A percentile compares a stretch with the other conserved stretches of the same genome.
These are phyloP conservation scores for Neofelis nebulosa DNA, from an alignment of 2,113 vertebrate genomes.

Conservation along the genomic window DNA sequence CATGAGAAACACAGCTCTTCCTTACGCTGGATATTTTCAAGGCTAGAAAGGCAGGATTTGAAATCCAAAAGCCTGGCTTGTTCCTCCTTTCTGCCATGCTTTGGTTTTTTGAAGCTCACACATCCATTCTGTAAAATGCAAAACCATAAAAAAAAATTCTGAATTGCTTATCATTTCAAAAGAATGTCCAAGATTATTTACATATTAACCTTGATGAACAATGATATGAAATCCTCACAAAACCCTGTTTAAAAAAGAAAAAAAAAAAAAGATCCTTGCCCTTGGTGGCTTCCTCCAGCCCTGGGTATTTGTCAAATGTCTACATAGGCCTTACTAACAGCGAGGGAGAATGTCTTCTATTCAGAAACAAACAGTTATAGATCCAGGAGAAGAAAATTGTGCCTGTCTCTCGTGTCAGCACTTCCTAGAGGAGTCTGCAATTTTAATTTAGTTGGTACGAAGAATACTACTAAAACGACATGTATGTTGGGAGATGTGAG, in stretches of 20 bases:
- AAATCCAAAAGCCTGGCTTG: background rate
- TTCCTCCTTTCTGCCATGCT: background rate
- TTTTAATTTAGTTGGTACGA: background rate
- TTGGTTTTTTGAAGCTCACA: background rate
- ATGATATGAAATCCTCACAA: background rate
- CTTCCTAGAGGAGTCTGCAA: background rate
- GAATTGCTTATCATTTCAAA: background rate
- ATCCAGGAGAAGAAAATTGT: background rate
- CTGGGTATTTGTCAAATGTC: background rate
- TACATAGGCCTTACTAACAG: fast-evolving
- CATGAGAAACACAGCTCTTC: background rate
- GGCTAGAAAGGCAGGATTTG: background rate
- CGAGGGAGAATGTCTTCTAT: background rate
- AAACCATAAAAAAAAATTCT: background rate
- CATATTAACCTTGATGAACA: background rate
- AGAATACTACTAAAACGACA: background rate
- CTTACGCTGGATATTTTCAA: background rate
- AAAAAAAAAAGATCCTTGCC: background rate
- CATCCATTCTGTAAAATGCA: background rate
- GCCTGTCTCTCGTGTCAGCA: background rate
- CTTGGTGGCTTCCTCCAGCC: background rate
- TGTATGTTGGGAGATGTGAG: background rate
- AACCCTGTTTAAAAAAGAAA: background rate
- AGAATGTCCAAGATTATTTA: background rate
- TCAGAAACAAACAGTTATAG: background rate